Percentiles rank a stretch among this genome's conserved stretches.
Conservation (phyloP, 1,140 invertebrate species). For the Liolophura sinensis region DNA sequence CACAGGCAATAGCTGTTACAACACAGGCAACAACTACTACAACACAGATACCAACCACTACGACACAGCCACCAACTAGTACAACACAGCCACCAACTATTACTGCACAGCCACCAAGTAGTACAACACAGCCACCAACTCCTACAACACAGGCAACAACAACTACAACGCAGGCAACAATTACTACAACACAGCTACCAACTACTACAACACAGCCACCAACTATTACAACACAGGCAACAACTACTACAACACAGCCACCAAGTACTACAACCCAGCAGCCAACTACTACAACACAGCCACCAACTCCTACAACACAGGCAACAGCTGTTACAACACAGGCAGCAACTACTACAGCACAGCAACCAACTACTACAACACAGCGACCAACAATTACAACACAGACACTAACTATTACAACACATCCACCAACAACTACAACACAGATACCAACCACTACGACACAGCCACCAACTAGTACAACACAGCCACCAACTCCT, state of each 20-base stretch:
- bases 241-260: no score
- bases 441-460: constrained; percentile 7
- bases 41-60: not conserved
- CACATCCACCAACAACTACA: no score
- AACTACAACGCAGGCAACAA: constrained; percentile 1
- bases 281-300: constrained; percentile 4
- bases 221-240: no score
- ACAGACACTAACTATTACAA: no score
- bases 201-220: no score
- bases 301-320: constrained; percentile 7
- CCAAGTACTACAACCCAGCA: not conserved
- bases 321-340: not conserved
- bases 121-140: no score
- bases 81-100: no score
- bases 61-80: no score
- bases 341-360: constrained; percentile 5
- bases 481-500: constrained; percentile 1
- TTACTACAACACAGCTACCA: not conserved
- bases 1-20: not conserved
- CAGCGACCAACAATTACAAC: not conserved
- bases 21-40: not conserved
- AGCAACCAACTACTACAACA: not conserved
- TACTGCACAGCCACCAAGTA: no score
- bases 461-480: not conserved
- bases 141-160: not conserved